A percentile compares a stretch with the other conserved stretches of the same genome.
phyloP scores from a whole-genome alignment of 2,797 vertebrate genomes.

The Eulemur rubriventer region DNA sequence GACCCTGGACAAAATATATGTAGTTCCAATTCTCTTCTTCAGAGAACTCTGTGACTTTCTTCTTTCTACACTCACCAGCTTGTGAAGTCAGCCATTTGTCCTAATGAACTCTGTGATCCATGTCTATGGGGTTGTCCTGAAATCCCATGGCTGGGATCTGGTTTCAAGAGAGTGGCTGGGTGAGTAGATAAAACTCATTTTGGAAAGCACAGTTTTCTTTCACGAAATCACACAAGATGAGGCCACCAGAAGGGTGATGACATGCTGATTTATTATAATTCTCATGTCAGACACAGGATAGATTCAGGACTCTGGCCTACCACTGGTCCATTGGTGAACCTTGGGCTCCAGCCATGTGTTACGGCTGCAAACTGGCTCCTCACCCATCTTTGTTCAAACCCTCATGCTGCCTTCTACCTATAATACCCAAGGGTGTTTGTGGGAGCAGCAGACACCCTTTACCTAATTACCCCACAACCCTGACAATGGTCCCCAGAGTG shows the following conservation, averaged over 20 bases:
- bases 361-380: background rate
- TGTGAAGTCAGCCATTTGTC: background rate
- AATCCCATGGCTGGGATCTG: background rate
- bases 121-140: background rate
- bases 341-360: background rate
- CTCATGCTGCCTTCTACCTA: background rate
- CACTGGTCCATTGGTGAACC: background rate
- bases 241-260: background rate
- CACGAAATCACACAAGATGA: background rate
- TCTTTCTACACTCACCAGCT: background rate
- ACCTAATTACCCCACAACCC: background rate
- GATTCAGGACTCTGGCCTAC: background rate
- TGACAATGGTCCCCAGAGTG: background rate
- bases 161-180: background rate
- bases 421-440: background rate
- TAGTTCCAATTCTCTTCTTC: background rate
- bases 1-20: background rate
- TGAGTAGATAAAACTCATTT: background rate
- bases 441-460: background rate
- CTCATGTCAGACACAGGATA: background rate
- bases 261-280: background rate
- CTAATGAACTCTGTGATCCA: background rate
- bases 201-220: background rate
- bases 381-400: background rate
- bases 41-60: background rate